phyloP scores from a whole-genome alignment of 2,888 invertebrate species.

The Acanthoscelides obtectus region DNA sequence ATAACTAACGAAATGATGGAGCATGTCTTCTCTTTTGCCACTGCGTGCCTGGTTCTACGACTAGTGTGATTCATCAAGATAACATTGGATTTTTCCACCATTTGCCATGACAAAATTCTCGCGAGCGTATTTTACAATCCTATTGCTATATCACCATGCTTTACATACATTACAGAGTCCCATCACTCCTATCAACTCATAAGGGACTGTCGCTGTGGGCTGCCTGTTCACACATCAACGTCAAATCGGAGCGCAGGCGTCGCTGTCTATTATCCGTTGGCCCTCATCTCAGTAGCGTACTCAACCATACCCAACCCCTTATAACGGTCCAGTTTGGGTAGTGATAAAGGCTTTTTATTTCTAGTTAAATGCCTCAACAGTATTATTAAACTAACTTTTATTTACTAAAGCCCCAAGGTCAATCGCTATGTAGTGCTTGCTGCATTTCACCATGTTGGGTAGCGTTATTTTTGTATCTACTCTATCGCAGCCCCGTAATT shows the following conservation, averaged over 20 bases:
- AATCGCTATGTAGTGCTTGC: no score
- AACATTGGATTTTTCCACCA: background rate
- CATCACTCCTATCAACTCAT: background rate
- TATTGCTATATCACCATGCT: background rate
- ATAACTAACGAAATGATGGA: background rate
- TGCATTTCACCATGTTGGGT: no score
- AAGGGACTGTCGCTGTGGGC: background rate
- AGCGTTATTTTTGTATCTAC: no score
- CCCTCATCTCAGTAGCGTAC: background rate
- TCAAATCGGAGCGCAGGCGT: background rate
- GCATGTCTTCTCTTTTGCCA: background rate
- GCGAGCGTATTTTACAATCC: background rate
- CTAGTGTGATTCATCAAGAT: background rate
- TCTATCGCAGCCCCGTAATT: no score
- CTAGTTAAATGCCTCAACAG: no score
- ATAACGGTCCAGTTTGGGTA: no score
- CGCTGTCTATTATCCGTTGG: background rate
- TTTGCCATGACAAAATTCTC: background rate
- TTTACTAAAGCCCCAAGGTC: no score
- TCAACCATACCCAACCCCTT: no score
- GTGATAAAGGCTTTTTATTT: no score
- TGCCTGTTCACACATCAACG: background rate
- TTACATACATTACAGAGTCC: background rate
- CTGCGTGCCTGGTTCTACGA: background rate
- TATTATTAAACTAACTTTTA: no score